Evolutionary conservation across 2,797 vertebrate genomes (phyloP), one percentile per base, ranked within the genome.

Genomic region (Balearica regulorum): DNA sequence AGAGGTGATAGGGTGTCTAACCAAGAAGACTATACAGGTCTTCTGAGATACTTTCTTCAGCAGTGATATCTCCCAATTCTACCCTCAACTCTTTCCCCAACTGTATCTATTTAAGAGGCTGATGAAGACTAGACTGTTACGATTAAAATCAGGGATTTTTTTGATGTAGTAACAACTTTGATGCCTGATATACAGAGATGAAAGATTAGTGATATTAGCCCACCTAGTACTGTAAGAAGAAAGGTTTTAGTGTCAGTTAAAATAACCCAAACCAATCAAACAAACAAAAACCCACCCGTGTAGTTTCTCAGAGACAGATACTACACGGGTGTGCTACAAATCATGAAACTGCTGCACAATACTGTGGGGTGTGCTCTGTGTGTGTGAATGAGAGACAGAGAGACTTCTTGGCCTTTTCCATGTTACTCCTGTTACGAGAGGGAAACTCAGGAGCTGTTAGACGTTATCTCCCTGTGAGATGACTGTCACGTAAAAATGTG

Each of bases 401-500:
- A 73, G 75, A 72, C 89, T 93, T 93, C 83, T 79, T 71, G 87
- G 94, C 72, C 91, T 93, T 83, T 91, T 33, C 44, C 26, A 14
- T 46, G 60, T 75, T 88, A 61, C 82, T 86, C 66, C 89, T 51
- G 73, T 80, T 81, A 48, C 28, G 44, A 76, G 55, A 71, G 37
- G 14, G 16, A 77, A 85, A 77, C 28, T 82, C 76, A 5, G 89
- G 83, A 90, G 82, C 83, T 85, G 72, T 88, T 88, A 76, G 68
- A 54, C 49, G 13, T 70, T 82, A 39, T 80, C 75, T 89, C 48
- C 24, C 70, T 57, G 46, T 49, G 89, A 87, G 35, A 80, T 54
- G 44, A 81, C 88, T 88, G 51, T 46, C 61, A 71, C 16, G 8
- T 58, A 94, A 92, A 93, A 96, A 90, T 26, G 85, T 5, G 48